Conservation (phyloP, 64 coral and sea anemone genomes). For the Actinia equina region DNA sequence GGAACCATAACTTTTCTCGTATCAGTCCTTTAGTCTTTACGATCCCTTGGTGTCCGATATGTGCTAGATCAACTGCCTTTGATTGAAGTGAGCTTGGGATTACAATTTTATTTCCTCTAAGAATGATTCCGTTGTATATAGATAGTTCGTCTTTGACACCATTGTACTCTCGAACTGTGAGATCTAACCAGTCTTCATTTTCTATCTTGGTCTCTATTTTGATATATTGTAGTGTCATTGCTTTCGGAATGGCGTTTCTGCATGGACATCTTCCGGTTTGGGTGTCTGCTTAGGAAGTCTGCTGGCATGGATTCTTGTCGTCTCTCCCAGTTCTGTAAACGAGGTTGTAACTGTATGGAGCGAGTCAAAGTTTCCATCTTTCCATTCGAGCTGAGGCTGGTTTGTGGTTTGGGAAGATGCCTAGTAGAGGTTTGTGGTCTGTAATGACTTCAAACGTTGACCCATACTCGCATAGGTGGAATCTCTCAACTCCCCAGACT, state of each 20-base stretch:
- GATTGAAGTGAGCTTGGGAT: too few relatives aligned
- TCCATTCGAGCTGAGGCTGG: slow-evolving; percentile 26
- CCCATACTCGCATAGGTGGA: slow-evolving; percentile 62
- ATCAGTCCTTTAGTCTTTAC: too few relatives aligned
- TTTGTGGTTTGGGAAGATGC: slow-evolving; percentile 61
- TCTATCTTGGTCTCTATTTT: too few relatives aligned
- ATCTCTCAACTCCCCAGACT: slow-evolving; percentile 36
- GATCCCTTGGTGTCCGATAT: neutral
- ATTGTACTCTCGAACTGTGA: too few relatives aligned
- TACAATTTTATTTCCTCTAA: neutral
- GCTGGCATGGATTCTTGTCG: slow-evolving; percentile 5
- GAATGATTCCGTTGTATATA: too few relatives aligned
- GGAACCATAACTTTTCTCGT: too few relatives aligned
- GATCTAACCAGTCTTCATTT: too few relatives aligned
- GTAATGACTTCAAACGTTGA: slow-evolving; percentile 50
- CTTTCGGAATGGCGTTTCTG: too few relatives aligned
- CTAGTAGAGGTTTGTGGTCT: slow-evolving; percentile 60
- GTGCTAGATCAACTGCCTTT: neutral
- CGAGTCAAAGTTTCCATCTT: slow-evolving; percentile 16
- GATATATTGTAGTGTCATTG: too few relatives aligned
- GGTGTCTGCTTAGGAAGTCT: too few relatives aligned
- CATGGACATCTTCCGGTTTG: too few relatives aligned
- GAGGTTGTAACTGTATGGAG: slow-evolving; percentile 30
- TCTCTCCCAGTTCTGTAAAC: slow-evolving; percentile 28
- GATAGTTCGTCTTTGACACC: too few relatives aligned